Evolutionary conservation across 2,888 invertebrate genomes (phyloP).

Genomic region (Apotomis betuletana): DNA sequence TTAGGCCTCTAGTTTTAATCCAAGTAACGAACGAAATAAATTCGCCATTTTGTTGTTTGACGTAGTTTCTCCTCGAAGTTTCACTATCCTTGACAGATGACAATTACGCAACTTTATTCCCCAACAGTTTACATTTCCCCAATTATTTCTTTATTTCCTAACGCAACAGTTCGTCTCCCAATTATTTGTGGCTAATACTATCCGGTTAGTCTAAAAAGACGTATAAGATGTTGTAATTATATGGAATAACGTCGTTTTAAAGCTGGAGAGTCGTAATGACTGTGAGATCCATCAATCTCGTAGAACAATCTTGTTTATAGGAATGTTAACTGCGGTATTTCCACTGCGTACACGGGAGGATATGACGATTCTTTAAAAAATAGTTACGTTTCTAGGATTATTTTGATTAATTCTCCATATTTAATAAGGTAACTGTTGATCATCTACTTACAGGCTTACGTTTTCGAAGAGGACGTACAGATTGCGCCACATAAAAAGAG

Average conservation of each 20-base stretch:
- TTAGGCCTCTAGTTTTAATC: neutral
- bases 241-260: too few relatives aligned
- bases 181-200: constrained; percentile 60
- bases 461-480: too few relatives aligned
- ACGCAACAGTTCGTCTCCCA: constrained; percentile 60
- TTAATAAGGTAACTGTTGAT: too few relatives aligned
- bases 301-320: constrained; percentile 79
- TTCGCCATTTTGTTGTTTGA: neutral
- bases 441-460: too few relatives aligned
- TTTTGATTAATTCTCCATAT: too few relatives aligned
- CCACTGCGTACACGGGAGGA: constrained; percentile 46
- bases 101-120: constrained; percentile 9
- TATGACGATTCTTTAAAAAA: neutral
- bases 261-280: too few relatives aligned
- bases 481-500: too few relatives aligned
- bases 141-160: constrained; percentile 24
- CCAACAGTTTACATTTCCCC: constrained; percentile 4
- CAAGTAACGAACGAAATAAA: neutral
- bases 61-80: neutral
- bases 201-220: neutral
- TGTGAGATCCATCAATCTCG: constrained; percentile 64
- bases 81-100: neutral
- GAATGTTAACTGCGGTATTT: constrained; percentile 80
- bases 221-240: neutral
- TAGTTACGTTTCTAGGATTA: neutral